Conservation (phyloP, 2,888 invertebrate species). For the Eupithecia centaureata region DNA sequence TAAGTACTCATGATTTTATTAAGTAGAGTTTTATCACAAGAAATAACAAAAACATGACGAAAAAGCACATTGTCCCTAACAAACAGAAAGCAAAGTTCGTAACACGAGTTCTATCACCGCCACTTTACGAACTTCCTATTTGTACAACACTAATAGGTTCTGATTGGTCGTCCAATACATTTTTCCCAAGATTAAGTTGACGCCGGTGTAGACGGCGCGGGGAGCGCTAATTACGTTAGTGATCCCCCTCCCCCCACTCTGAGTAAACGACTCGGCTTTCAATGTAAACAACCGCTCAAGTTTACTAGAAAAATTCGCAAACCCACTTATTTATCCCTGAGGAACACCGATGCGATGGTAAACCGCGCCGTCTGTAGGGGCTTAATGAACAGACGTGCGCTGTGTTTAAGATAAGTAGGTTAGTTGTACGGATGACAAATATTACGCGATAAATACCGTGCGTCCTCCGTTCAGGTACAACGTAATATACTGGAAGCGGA, state of each 20-base stretch:
- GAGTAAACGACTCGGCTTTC: slow-evolving; percentile 80
- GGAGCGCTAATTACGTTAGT: slow-evolving; percentile 78
- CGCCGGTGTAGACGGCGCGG: slow-evolving; percentile 61
- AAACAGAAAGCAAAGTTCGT: slow-evolving; percentile 39
- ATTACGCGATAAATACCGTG: slow-evolving; percentile 8
- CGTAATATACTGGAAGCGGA: neutral
- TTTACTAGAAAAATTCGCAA: slow-evolving; percentile 78
- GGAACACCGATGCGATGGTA: slow-evolving; percentile 60
- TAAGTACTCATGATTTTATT: neutral
- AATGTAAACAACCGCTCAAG: slow-evolving; percentile 78
- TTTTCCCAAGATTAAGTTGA: slow-evolving; percentile 64
- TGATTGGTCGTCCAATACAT: slow-evolving; percentile 59
- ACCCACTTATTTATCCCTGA: slow-evolving; percentile 76
- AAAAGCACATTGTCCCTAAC: slow-evolving; percentile 26
- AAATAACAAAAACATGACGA: slow-evolving; percentile 18
- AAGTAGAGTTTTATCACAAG: neutral
- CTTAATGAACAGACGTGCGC: slow-evolving; percentile 44
- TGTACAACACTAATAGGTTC: slow-evolving; percentile 54
- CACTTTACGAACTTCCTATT: slow-evolving; percentile 45
- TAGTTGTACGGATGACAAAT: slow-evolving; percentile 18
- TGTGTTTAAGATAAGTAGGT: slow-evolving; percentile 33
- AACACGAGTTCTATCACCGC: slow-evolving; percentile 43
- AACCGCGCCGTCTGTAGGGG: slow-evolving; percentile 52
- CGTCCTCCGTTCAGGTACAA: neutral
- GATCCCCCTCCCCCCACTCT: slow-evolving; percentile 59